Evolutionary conservation across 1,140 invertebrate genomes (phyloP).

Genomic region (Aphis gossypii): DNA sequence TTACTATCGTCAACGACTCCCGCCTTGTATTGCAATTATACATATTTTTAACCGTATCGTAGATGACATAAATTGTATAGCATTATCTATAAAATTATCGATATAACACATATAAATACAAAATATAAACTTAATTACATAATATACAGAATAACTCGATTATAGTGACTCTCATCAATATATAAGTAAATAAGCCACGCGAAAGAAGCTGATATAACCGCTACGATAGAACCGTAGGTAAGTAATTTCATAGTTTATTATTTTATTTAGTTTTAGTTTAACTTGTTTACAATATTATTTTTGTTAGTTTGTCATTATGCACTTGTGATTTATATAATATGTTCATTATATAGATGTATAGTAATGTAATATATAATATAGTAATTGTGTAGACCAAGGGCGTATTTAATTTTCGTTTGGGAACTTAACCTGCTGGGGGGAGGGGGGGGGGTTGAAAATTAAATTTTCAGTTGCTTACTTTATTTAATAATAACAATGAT

Average conservation of each 20-base stretch:
- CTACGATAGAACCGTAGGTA: constrained; percentile 27
- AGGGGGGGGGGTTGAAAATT: not conserved
- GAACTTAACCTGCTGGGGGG: too few species aligned
- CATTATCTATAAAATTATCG: not conserved
- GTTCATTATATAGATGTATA: not conserved
- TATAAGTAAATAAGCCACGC: constrained; percentile 1
- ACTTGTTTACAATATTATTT: constrained; percentile 11
- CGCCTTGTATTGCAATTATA: not conserved
- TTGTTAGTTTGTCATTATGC: constrained; percentile 1
- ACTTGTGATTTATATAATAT: not conserved
- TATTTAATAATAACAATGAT: not conserved
- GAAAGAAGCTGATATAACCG: constrained; percentile 30
- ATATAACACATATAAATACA: not conserved
- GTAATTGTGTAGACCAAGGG: not conserved
- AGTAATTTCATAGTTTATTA: constrained; percentile 35
- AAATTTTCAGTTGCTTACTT: not conserved
- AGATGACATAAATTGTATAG: not conserved
- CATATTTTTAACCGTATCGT: not conserved
- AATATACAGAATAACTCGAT: not conserved
- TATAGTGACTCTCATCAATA: not conserved
- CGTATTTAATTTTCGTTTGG: not conserved
- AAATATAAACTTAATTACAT: not conserved
- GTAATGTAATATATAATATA: not conserved
- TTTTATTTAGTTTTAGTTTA: not conserved
- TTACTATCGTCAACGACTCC: not conserved